Evolutionary conservation across 2,797 vertebrate species (phyloP).

Genomic region (Brotula barbata): DNA sequence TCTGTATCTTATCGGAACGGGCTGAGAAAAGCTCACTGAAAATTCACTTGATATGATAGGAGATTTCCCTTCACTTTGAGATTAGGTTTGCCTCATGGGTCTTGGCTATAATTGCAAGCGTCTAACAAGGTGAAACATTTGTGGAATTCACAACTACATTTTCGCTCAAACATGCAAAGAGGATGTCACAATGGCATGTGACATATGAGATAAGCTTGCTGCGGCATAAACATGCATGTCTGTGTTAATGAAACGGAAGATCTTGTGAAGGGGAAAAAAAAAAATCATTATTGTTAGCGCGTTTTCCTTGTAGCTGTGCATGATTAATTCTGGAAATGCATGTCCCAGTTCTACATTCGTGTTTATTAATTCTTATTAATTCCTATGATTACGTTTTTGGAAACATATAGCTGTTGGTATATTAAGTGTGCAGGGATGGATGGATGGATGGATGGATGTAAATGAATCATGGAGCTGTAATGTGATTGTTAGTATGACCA

Average conservation of each 20-base stretch:
- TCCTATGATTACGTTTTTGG: too few relatives aligned
- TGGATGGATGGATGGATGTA: conserved; percentile 21
- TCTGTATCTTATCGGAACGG: conserved; percentile 81
- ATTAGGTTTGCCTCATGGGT: conserved; percentile 77
- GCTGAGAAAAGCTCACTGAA: conserved; percentile 79
- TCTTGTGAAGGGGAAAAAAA: background rate
- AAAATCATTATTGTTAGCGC: background rate
- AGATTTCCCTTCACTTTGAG: conserved; percentile 81
- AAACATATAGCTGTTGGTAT: too few relatives aligned
- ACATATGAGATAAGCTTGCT: conserved; percentile 25
- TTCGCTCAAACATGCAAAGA: conserved; percentile 48
- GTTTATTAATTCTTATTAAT: background rate
- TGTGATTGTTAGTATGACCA: conserved; percentile 30
- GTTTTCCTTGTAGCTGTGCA: conserved; percentile 11
- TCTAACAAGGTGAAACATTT: conserved; percentile 79
- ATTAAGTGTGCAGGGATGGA: background rate
- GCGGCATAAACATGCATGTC: conserved; percentile 17
- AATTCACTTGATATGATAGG: conserved; percentile 81
- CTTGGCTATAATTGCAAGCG: conserved; percentile 74
- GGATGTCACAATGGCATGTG: conserved; percentile 8
- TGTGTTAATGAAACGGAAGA: background rate
- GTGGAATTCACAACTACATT: conserved; percentile 70
- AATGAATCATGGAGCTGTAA: conserved; percentile 42
- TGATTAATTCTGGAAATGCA: conserved; percentile 14
- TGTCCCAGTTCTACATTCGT: background rate